Conservation (phyloP, 2,888 invertebrate genomes). For the Halictus ligatus region DNA sequence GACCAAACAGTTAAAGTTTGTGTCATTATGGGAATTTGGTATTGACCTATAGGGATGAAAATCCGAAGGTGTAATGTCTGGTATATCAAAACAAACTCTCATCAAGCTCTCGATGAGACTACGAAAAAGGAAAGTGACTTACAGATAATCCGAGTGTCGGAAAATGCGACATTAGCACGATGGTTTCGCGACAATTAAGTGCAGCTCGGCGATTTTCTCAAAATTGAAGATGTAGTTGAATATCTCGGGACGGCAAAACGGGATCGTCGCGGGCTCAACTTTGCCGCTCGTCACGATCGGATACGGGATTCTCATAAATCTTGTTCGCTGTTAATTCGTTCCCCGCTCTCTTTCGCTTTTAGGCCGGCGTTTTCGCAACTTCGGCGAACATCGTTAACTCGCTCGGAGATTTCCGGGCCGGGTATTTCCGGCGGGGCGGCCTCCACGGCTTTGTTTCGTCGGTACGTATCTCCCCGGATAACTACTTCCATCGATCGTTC, state of each 20-base stretch:
- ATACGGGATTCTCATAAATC: slow-evolving; percentile 52
- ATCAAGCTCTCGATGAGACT: too few relatives aligned
- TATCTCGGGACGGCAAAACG: not conserved
- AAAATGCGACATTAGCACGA: not conserved
- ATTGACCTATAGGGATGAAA: too few relatives aligned
- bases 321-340: slow-evolving; percentile 42
- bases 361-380: slow-evolving; percentile 41
- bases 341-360: slow-evolving; percentile 5
- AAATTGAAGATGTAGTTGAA: slow-evolving; percentile 33
- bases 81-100: too few relatives aligned
- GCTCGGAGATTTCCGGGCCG: slow-evolving; percentile 14
- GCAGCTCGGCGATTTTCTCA: not conserved
- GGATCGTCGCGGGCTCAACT: too few relatives aligned
- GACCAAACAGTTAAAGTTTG: too few relatives aligned
- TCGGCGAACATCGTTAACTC: slow-evolving; percentile 56
- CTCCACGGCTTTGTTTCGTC: slow-evolving; percentile 50
- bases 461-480: slow-evolving; percentile 38
- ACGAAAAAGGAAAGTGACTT: too few relatives aligned
- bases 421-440: slow-evolving; percentile 4
- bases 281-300: slow-evolving; percentile 29
- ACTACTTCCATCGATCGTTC: slow-evolving; percentile 58
- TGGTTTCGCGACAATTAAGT: not conserved
- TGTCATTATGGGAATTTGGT: too few relatives aligned
- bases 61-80: too few relatives aligned
- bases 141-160: too few relatives aligned